phyloP scores from a whole-genome alignment of 1,140 invertebrate species.

The Pseudomyrmex flavicornis region DNA sequence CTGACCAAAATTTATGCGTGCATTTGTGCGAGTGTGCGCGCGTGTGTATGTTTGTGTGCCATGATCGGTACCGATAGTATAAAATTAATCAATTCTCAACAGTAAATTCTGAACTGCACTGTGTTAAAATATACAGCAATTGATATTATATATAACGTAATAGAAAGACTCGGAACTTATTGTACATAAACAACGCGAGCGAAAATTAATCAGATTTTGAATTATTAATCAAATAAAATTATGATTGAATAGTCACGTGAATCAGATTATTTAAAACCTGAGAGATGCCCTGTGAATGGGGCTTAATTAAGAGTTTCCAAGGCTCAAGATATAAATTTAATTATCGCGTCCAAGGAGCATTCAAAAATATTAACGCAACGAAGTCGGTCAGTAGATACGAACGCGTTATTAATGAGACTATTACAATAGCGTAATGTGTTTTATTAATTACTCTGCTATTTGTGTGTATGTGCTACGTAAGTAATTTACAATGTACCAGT shows the following conservation, averaged over 20 bases:
- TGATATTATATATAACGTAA: neutral
- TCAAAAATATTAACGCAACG: slow-evolving; percentile 69
- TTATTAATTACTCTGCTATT: slow-evolving; percentile 36
- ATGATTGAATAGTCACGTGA: slow-evolving; percentile 10
- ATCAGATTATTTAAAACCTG: slow-evolving; percentile 1
- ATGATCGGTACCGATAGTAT: too few relatives aligned
- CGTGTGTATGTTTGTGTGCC: too few relatives aligned
- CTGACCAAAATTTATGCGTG: neutral
- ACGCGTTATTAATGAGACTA: neutral
- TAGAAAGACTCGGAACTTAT: neutral
- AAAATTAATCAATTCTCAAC: too few relatives aligned
- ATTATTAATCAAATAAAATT: slow-evolving; percentile 53
- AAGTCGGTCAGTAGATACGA: slow-evolving; percentile 33
- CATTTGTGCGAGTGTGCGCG: neutral
- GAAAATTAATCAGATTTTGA: slow-evolving; percentile 44
- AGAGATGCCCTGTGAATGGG: slow-evolving; percentile 52
- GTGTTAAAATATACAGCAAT: too few relatives aligned
- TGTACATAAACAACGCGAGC: neutral
- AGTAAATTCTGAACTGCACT: too few relatives aligned
- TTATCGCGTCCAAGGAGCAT: slow-evolving; percentile 56
- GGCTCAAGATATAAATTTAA: slow-evolving; percentile 67
- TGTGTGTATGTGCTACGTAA: neutral
- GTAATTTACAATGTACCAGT: neutral
- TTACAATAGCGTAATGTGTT: slow-evolving; percentile 19
- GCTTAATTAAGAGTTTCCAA: slow-evolving; percentile 67